Conservation (phyloP, 2,113 vertebrate genomes). For the Hirundichthys speculiger region DNA sequence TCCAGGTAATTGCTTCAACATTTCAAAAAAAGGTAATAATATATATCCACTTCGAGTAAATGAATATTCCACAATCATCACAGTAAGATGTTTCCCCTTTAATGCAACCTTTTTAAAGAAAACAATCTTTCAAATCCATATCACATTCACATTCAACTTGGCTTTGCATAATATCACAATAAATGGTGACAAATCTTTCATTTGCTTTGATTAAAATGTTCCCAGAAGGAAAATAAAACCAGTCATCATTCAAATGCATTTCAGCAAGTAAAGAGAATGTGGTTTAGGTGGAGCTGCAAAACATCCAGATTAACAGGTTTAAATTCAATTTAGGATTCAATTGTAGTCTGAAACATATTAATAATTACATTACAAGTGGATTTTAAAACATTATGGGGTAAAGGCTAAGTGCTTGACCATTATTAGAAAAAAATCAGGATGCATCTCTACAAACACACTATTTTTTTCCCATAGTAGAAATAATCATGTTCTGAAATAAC, state of each 20-base stretch:
- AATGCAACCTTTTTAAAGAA: slow-evolving; percentile 59
- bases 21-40: too few species aligned
- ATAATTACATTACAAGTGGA: background rate
- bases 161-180: slow-evolving; percentile 62
- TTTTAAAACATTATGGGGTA: background rate
- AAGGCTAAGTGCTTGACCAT: slow-evolving; percentile 6
- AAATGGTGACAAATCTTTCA: slow-evolving; percentile 39
- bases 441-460: background rate
- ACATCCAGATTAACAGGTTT: slow-evolving; percentile 2
- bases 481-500: too few species aligned
- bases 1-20: too few species aligned
- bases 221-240: background rate
- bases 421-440: slow-evolving; percentile 10
- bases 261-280: slow-evolving; percentile 5
- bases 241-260: slow-evolving; percentile 23
- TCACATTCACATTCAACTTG: slow-evolving; percentile 55
- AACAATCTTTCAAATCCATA: slow-evolving; percentile 64
- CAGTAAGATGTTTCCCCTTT: slow-evolving; percentile 56
- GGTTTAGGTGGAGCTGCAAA: slow-evolving; percentile 8
- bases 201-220: slow-evolving; percentile 34
- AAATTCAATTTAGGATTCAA: background rate
- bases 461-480: too few species aligned
- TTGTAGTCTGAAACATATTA: background rate
- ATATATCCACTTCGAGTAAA: background rate
- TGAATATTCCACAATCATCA: slow-evolving; percentile 10